Conservation (phyloP, 2,113 vertebrate species). For the Lepisosteus osseus region DNA sequence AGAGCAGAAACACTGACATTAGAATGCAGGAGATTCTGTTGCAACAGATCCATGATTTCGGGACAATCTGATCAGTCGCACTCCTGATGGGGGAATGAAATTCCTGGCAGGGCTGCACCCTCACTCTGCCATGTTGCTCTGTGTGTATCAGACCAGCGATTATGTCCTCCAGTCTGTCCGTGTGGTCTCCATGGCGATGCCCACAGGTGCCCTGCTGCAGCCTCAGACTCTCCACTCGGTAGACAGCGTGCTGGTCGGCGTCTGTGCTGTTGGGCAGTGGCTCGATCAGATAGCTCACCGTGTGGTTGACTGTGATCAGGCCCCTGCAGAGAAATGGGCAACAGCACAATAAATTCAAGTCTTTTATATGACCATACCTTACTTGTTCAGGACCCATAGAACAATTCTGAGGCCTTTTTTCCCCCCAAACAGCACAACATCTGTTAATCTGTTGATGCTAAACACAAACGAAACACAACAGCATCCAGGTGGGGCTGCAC, state of each 20-base stretch:
- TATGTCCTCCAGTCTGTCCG: conserved; percentile 50
- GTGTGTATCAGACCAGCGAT: conserved; percentile 59
- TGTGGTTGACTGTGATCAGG: conserved; percentile 76
- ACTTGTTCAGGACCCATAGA: no score
- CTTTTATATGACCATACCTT: no score
- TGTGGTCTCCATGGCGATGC: conserved; percentile 44
- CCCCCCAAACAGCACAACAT: no score
- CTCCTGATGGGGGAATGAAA: background rate
- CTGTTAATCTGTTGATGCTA: no score
- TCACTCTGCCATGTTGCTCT: conserved; percentile 62
- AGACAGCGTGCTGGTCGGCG: conserved; percentile 71
- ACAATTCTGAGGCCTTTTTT: no score
- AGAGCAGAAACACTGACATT: no score
- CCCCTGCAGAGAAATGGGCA: conserved; percentile 72
- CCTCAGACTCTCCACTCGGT: conserved; percentile 73
- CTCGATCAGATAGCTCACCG: conserved; percentile 85
- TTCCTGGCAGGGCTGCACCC: background rate
- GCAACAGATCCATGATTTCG: no score
- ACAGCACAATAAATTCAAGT: no score
- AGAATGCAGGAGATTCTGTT: no score
- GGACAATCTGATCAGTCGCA: no score
- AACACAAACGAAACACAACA: no score
- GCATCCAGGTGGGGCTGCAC: no score
- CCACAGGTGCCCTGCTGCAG: conserved; percentile 68
- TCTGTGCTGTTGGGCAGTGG: conserved; percentile 59